These are phyloP conservation scores for Eilema depressum DNA, from an alignment of 2,888 invertebrate species.

Conservation along the genomic window DNA sequence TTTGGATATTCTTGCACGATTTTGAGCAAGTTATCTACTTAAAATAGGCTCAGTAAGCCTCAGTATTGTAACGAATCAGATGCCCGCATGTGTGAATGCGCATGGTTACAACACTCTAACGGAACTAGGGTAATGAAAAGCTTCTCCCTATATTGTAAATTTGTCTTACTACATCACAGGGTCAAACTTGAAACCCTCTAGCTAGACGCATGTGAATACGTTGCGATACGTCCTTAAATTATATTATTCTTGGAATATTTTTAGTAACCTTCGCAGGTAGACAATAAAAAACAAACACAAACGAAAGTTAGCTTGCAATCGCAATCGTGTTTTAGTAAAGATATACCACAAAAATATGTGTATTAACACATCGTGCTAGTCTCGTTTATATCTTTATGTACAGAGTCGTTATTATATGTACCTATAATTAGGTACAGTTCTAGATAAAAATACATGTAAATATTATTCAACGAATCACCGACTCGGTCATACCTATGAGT, in stretches of 20 bases:
- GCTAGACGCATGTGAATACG: neutral
- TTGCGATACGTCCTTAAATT: neutral
- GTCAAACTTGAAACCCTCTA: neutral
- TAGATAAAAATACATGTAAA: no score
- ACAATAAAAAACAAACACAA: neutral
- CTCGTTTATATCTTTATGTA: neutral
- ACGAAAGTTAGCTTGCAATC: neutral
- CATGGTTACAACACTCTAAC: no score
- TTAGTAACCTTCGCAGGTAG: neutral
- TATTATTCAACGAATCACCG: neutral
- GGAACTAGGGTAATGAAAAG: no score
- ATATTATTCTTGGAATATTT: neutral
- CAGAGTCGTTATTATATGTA: neutral
- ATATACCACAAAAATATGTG: neutral
- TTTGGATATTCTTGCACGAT: no score
- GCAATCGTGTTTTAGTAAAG: neutral
- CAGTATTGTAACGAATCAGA: no score
- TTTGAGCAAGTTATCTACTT: no score
- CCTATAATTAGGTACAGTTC: neutral
- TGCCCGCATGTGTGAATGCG: no score
- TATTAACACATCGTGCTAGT: neutral
- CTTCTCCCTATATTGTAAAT: no score
- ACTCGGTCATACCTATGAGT: neutral
- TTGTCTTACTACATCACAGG: neutral
- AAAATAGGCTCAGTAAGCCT: no score